Conservation (phyloP, 2,113 vertebrate species). For the Reinhardtius hippoglossoides region DNA sequence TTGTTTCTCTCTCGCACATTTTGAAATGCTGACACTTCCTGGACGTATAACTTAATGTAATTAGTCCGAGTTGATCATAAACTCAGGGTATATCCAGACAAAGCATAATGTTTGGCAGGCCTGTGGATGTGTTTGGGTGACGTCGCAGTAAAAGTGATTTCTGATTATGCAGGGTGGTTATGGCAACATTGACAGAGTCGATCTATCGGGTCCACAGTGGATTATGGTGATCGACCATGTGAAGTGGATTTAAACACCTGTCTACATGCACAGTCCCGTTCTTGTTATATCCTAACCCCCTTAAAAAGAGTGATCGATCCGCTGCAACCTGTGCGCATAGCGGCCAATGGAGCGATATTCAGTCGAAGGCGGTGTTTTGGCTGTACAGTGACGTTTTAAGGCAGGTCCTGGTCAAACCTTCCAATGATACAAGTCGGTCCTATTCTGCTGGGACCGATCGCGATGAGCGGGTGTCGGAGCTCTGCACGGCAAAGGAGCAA, state of each 20-base stretch:
- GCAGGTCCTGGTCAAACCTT: constrained; percentile 80
- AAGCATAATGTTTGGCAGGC: constrained; percentile 41
- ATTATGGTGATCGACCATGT: constrained; percentile 43
- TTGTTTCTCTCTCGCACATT: background rate
- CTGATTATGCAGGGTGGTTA: constrained; percentile 55
- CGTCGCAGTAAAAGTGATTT: constrained; percentile 68
- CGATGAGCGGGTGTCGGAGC: constrained; percentile 81
- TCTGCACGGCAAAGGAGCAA: constrained; percentile 78
- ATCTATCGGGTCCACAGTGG: constrained; percentile 37
- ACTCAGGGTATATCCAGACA: background rate
- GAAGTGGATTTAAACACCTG: constrained; percentile 46
- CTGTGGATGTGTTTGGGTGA: constrained; percentile 48
- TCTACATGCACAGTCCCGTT: constrained; percentile 12
- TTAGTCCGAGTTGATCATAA: constrained; percentile 23
- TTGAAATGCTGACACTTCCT: constrained; percentile 14
- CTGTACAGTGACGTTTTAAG: constrained; percentile 80
- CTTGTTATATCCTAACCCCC: constrained; percentile 36
- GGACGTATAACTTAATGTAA: background rate
- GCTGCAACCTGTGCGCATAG: constrained; percentile 76
- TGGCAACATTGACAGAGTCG: constrained; percentile 64
- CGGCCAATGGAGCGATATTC: constrained; percentile 60
- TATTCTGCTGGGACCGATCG: constrained; percentile 81
- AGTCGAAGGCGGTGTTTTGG: constrained; percentile 80
- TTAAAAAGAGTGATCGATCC: constrained; percentile 62
- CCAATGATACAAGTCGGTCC: constrained; percentile 82